Conservation (phyloP, 2,888 invertebrate genomes). For the Cactoblastis cactorum region DNA sequence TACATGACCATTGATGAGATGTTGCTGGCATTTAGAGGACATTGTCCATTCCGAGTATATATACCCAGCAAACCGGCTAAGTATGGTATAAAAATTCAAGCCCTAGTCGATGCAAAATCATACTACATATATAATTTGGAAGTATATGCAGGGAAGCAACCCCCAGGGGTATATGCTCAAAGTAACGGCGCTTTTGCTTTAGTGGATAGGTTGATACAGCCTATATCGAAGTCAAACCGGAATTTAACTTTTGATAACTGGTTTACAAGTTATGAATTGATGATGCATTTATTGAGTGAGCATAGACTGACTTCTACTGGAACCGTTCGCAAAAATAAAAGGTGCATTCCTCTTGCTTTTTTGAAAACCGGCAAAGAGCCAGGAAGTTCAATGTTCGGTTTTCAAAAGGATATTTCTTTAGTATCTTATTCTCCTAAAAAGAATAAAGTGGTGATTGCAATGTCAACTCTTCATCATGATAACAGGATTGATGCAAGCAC, state of each 20-base stretch:
- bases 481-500: too few species aligned
- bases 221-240: constrained; percentile 13
- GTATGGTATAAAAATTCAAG: constrained; percentile 23
- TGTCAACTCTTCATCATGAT: too few species aligned
- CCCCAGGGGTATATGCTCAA: constrained; percentile 15
- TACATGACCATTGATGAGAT: constrained; percentile 30
- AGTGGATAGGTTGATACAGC: constrained; percentile 17
- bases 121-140: constrained; percentile 19
- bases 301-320: too few species aligned
- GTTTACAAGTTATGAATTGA: constrained; percentile 13
- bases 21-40: constrained; percentile 31
- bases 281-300: neutral
- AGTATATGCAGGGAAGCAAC: constrained; percentile 22
- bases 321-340: too few species aligned
- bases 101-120: constrained; percentile 3
- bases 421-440: too few species aligned
- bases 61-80: constrained; percentile 35
- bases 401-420: too few species aligned
- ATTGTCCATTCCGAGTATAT: constrained; percentile 29
- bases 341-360: too few species aligned
- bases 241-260: constrained; percentile 18
- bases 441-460: too few species aligned
- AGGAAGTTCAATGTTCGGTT: too few species aligned
- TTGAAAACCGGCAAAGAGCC: too few species aligned
- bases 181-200: constrained; percentile 20